Base-by-base conservation (phyloP, 2,888 invertebrate species). In the Elysia crispata region DNA sequence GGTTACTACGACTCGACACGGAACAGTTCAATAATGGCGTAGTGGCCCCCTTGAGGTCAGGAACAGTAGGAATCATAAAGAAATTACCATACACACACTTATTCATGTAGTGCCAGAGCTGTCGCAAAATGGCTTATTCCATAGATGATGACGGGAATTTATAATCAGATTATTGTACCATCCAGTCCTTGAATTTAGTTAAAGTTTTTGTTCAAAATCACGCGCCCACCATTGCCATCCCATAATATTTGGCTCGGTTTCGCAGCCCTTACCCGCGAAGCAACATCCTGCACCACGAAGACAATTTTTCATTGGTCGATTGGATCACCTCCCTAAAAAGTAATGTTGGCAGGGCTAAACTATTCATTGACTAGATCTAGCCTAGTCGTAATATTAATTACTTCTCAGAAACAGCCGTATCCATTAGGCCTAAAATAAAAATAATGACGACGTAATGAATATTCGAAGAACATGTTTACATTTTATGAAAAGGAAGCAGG, bases 201-300 rank as follows among this genome's bases (percentile, higher is more conserved):
- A 28, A 72, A 80, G 70, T 76, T 80, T 80, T 91, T 90, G 91
- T 92, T 92, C 91, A 91, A 92, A 92, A 92, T 92, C 91, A 91
- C 92, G 92, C 92, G 92, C 92, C 92, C 92, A 91, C 91, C 92
- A 92, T 92, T 91, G 89, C 91, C 88, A 89, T 91, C 91, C 91
- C 91, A 91, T 89, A 90, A 90, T 91, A 82, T 76, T 83, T 30
- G 66, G 54, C 66, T 50, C 49, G 49, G 20, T 80, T 79, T 75
- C 30, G n/a, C 79, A 79, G 74, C 49, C 74, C 67, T 54, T 41
- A 67, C 67, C 79, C 79, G 79, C 74, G 79, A 79, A 79, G 79
- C 74, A 50, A 15, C 54, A 50, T 50, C 41, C 79, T 33, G 64
- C 64, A 64, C 72, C 64, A 78, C 72, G 77, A 77, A 30, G 78